These are phyloP conservation scores for Tachuris rubrigastra DNA, from an alignment of 2,113 vertebrate genomes.

Conservation along the genomic window DNA sequence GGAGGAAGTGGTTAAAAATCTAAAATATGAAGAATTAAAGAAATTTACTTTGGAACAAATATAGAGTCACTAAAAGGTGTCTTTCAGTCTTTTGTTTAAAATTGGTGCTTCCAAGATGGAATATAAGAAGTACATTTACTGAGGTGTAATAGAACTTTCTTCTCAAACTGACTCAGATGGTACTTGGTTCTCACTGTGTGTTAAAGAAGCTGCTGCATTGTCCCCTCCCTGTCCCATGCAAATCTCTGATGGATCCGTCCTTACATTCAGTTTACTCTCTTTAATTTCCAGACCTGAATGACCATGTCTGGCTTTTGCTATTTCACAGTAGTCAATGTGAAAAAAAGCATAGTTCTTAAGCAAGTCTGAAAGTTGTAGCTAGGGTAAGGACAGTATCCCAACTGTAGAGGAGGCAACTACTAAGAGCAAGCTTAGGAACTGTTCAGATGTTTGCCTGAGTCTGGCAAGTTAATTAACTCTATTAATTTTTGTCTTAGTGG, in stretches of 20 bases:
- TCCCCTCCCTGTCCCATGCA: not conserved
- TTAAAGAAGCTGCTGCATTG: not conserved
- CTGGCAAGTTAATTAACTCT: not conserved
- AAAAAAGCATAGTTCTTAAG: not conserved
- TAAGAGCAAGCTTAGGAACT: not conserved
- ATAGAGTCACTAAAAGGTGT: not conserved
- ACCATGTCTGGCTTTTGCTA: not conserved
- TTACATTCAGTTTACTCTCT: not conserved
- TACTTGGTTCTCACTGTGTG: not conserved
- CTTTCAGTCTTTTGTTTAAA: not conserved
- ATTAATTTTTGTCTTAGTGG: slow-evolving; percentile 84
- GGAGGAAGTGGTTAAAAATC: not conserved
- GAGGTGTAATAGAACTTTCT: not conserved
- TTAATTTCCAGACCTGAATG: not conserved
- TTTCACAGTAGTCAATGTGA: not conserved
- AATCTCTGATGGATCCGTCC: not conserved
- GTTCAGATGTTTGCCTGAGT: not conserved
- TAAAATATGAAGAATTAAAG: not conserved
- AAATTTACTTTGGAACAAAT: not conserved
- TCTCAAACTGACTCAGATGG: not conserved
- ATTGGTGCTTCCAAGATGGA: not conserved
- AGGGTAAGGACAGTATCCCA: not conserved
- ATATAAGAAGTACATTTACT: not conserved
- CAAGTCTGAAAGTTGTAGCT: not conserved
- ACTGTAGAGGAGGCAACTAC: not conserved